Evolutionary conservation across 1,140 invertebrate species (phyloP), one percentile per base, ranked within the genome.

Genomic region (Neodiprion fabricii): DNA sequence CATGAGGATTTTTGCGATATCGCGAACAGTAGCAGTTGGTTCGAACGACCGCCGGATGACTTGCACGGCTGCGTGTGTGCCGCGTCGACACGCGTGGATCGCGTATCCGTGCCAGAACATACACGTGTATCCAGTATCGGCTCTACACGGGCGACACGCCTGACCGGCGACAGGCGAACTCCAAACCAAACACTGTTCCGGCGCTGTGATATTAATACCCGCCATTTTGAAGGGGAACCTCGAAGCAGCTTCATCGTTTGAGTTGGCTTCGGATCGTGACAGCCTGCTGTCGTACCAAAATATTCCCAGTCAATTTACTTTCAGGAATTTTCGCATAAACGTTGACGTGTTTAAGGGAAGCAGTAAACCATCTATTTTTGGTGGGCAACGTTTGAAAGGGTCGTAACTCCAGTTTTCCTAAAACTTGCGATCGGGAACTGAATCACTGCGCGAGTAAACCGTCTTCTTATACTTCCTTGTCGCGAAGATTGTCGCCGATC

Each of bases 261-360:
- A 61, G 53, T 61, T 61, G 53, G 53, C 53, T 61, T 61, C 53
- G 53, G 53, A 7, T 61, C 53, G 53, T 61, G 53, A 61, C 53
- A 61, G 53, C 11, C 53, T 9, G 53, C 53, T 17, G 53, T 61
- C 53, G n/a, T 61, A 61, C 53, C 11, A 61, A 61, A 61, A 61
- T 17, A 61, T 61, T 61, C 53, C 53, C 53, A 61, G 53, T 61
- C 53, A 61, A 61, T 61, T 61, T 61, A 61, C 53, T 61, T 61
- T 61, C 53, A 61, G 53, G 53, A 61, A 61, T 61, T 61, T 61
- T 61, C 53, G 53, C 53, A 61, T 61, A 61, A 61, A 61, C 53
- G 53, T 61, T 61, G 53, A 61, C 53, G 53, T 61, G 53, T 61
- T 61, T 61, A 61, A 61, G 53, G 53, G 53, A 61, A 61, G 53